Evolutionary conservation across 92 coral and sea anemone genomes (phyloP).

Genomic region (Parazoanthus atlanticus): DNA sequence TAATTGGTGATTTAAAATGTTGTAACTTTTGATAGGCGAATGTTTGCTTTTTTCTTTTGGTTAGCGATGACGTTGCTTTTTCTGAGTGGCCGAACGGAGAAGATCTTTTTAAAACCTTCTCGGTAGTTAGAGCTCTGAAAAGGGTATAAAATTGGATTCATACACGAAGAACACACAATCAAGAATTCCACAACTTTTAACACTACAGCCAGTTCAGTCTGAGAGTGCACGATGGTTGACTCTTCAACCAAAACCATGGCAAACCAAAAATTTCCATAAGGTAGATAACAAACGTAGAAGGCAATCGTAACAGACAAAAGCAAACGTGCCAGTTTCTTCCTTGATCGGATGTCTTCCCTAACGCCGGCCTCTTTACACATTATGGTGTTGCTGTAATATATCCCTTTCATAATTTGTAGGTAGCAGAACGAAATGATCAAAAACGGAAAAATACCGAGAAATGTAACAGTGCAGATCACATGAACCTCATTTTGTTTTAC

Average conservation of each 20-base stretch:
- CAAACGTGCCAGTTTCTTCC: constrained; percentile 65
- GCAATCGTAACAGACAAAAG: constrained; percentile 63
- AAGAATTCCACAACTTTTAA: constrained; percentile 64
- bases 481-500: constrained; percentile 50
- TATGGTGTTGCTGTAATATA: constrained; percentile 68
- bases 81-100: neutral
- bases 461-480: constrained; percentile 66
- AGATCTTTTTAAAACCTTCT: constrained; percentile 62
- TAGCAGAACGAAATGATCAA: constrained; percentile 67
- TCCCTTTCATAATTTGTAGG: constrained; percentile 65
- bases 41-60: neutral
- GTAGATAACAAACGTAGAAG: constrained; percentile 66
- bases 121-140: constrained; percentile 81
- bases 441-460: constrained; percentile 68
- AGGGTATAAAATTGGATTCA: constrained; percentile 77
- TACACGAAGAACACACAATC: constrained; percentile 62
- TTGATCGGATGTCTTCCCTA: constrained; percentile 44
- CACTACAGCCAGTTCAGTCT: constrained; percentile 14
- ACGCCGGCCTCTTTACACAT: constrained; percentile 46
- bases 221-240: neutral
- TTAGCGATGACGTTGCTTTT: neutral
- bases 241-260: constrained; percentile 3
- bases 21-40: neutral
- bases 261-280: constrained; percentile 58
- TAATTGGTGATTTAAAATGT: too few relatives aligned